Evolutionary conservation across 1,140 invertebrate species (phyloP), one percentile per base, ranked within the genome.

Genomic region (Holcopasites calliopsidis): DNA sequence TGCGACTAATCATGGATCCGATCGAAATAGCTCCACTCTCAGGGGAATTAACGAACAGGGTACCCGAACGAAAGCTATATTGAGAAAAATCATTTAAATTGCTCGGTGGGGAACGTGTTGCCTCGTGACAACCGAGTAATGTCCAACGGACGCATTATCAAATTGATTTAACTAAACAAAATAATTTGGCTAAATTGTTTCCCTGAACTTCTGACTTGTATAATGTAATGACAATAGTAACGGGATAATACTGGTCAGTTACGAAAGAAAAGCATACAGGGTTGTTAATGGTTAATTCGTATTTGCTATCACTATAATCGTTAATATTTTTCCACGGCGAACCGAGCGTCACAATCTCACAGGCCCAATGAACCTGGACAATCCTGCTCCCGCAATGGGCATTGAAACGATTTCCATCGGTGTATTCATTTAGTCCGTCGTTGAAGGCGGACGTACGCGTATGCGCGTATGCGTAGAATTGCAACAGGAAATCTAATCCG

Each of bases 401-500:
- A 44, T 23, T n/a, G 61, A 38, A 69, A 52, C 65, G 64, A 69
- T 75, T 55, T 69, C n/a, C 64, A 60, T 69, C 65, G 64, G 33
- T 55, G 50, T 26, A 66, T 55, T 66, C 50, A 55, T 74, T 42
- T n/a, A 40, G 35, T 10, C 62, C 62, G 47, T 68, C 18, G 72
- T 33, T 50, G 52, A 21, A 64, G 71, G 52, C 66, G 68, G 55
- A 61, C 57, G 66, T 76, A 47, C 57, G 21, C 31, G 16, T 35
- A 71, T 57, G 74, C 71, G 35, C 57, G 21, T 31, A 10, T 38
- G 35, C n/a, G 47, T 71, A 38, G 74, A 44, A 76, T 76, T 52
- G 75, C 62, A 70, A 71, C 76, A 70, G 66, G 76, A 55, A 73
- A 79, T 82, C 64, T 75, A 82, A 83, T 83, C 75, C 70, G 52